Base-by-base conservation (phyloP, 2,113 vertebrate genomes). In the Polypterus bichir region DNA sequence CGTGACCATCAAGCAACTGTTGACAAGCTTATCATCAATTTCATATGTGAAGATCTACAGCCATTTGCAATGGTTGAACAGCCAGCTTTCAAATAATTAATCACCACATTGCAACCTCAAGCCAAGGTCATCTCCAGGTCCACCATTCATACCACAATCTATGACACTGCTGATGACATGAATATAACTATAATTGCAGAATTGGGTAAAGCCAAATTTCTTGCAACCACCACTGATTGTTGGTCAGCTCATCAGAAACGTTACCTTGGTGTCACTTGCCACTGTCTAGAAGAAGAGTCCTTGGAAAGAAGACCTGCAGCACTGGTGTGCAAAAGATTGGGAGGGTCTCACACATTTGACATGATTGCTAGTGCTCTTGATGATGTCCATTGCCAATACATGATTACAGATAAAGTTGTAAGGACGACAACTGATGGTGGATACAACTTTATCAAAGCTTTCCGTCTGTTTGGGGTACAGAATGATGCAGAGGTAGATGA, bases 361-460 rank as follows among this genome's bases (percentile, higher is more conserved):
- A 47, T 51, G 45, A 44, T 64, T 57, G 62, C 62, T 49, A 11
- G 44, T 64, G 56, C 62, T 46, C 46, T 64, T 57, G 57, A 64
- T 64, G 62, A 59, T 48, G 46, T 64, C 54, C 62, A 64, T 51
- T 59, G 46, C 6, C 27, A 64, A 46, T 59, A 59, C 49, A 62
- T 27, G 10, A 67, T 60, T 11, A 63, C 49, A 59, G 62, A 47
- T 8, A 68, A 60, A 58, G 52, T 68, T 54, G 62, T 68, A 59
- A 66, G 45, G 9, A 62, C 56, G n/a, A 66, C 54, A 57, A 61
- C 54, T 52, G 54, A 61, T 51, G 57, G 60, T 66, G 54, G 64
- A 62, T 66, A 47, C 47, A 66, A 62, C 60, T 53, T 66, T 5
- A 6, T 66, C 9, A 66, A 66, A 61, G 59, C 60, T 56, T 62